Base-by-base conservation (phyloP, 2,797 vertebrate genomes). In the Oreonectes daqikongensis region DNA sequence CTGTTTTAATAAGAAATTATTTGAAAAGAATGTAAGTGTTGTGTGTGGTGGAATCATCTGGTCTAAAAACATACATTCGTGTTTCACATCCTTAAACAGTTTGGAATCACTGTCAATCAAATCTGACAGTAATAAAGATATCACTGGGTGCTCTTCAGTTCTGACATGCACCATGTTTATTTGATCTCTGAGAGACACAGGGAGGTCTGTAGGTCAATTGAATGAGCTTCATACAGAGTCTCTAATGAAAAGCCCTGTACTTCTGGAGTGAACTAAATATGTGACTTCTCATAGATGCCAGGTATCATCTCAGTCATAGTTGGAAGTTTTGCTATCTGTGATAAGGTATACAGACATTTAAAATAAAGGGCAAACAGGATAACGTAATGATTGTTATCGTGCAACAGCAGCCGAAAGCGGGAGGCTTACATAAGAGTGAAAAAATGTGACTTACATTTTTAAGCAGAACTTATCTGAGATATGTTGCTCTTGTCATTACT, bases 231-330 rank as follows among this genome's bases (percentile, higher is more conserved):
- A 40, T 61, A 42, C 28, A 35, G 69, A 5, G 30, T 22, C 38
- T 63, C 55, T 68, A 76, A 79, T 82, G 60, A 79, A 59, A 79
- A 18, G 6, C 18, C 14, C 48, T 69, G 57, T 10, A 32, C 28
- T 30, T 30, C 14, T 60, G 6, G 17, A 32, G 28, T 63, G 8
- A 30, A 1, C n/a, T 20, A 17, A 48, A 46, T 12, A 70, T 44
- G 17, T 18, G 15, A 40, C 17, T 59, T 48, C 3, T 48, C 44
- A 61, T 18, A 46, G 60, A 8, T 61, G 55, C 38, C 6, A 18
- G 17, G 40, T 63, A 4, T 50, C 28, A 72, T 35, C 42, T 46
- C 18, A 60, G 48, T 32, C n/a, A 63, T 38, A 32, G 5, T 38
- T 71, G 24, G 35, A 42, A 14, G 12, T 42, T 42, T 71, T 71